Base-by-base conservation (phyloP, 2,113 vertebrate genomes). In the Grantiella picta region DNA sequence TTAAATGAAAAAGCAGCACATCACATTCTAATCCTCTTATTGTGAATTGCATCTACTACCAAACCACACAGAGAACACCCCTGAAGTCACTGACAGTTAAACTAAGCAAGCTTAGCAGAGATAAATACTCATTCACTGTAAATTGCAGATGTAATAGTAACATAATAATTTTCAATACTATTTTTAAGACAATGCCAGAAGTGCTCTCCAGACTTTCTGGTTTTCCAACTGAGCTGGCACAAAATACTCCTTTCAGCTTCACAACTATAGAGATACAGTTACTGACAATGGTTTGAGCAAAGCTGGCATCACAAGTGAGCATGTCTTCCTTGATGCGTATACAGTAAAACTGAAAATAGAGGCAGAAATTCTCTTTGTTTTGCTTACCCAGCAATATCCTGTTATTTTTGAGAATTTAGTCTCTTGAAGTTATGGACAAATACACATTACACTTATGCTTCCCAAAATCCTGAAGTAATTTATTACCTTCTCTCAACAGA, bases 321-420 rank as follows among this genome's bases (percentile, higher is more conserved):
- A 3, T 2, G 5, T 33, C 21, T 38, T 91, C 36, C 24, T 16
- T 44, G 49, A 15, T 0, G 0, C 1, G 2, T 9, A 12, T 6
- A 20, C 1, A n/a, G 22, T 11, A 49, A 70, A 65, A 20, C 19
- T 83, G 20, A 84, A 86, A 56, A 65, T 2, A 27, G 14, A 63
- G 13, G 9, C 42, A 70, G 53, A n/a, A 73, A 61, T 57, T 49
- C 25, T 82, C 27, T 72, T 38, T 3, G 2, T 27, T 89, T 76
- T 72, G 73, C 17, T 78, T 17, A 63, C 29, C 19, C 22, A 27
- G 47, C 9, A 28, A 72, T 8, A 10, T 5, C n/a, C 33, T 36
- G 28, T 77, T 81, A 18, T 6, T 72, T 36, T 52, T 24, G 15
- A 56, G 49, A 92, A 68, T 53, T 35, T n/a, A 54, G 5, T 10